These are phyloP conservation scores for Hedya salicella DNA, from an alignment of 2,888 invertebrate genomes.

Conservation along the genomic window DNA sequence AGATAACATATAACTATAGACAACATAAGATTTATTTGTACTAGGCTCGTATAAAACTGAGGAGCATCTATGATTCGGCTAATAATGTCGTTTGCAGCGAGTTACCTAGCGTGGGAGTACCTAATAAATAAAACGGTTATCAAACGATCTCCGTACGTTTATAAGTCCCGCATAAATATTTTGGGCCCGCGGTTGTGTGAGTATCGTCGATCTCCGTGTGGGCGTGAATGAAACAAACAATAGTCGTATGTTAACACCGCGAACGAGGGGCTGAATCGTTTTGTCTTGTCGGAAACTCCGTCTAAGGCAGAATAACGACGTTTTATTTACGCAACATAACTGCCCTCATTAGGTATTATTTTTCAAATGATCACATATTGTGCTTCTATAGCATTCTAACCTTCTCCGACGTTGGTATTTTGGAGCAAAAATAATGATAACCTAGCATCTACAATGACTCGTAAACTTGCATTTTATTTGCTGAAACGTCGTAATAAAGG, in stretches of 20 bases:
- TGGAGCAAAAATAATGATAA: slow-evolving; percentile 23
- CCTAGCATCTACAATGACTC: slow-evolving; percentile 20
- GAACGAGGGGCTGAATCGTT: slow-evolving; percentile 29
- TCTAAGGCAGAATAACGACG: slow-evolving; percentile 1
- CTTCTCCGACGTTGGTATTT: slow-evolving; percentile 6
- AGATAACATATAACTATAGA: too few species aligned
- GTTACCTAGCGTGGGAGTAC: slow-evolving; percentile 62
- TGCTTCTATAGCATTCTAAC: slow-evolving; percentile 4
- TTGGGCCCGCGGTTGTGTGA: slow-evolving; percentile 25
- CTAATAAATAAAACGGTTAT: slow-evolving; percentile 55
- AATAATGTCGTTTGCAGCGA: slow-evolving; percentile 64
- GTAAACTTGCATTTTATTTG: slow-evolving; percentile 30
- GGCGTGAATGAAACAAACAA: slow-evolving; percentile 42
- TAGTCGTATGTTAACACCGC: slow-evolving; percentile 35
- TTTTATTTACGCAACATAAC: slow-evolving; percentile 23
- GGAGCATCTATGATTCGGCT: slow-evolving; percentile 61
- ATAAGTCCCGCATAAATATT: slow-evolving; percentile 38
- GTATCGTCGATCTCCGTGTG: slow-evolving; percentile 35
- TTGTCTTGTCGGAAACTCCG: slow-evolving; percentile 29
- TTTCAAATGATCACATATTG: slow-evolving; percentile 6
- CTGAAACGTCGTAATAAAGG: slow-evolving; percentile 23
- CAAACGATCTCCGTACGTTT: slow-evolving; percentile 50
- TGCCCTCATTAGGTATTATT: not conserved
- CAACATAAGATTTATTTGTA: slow-evolving; percentile 63
- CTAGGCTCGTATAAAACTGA: slow-evolving; percentile 67